Evolutionary conservation across 1,140 invertebrate genomes (phyloP).

Genomic region (Ruditapes philippinarum): DNA sequence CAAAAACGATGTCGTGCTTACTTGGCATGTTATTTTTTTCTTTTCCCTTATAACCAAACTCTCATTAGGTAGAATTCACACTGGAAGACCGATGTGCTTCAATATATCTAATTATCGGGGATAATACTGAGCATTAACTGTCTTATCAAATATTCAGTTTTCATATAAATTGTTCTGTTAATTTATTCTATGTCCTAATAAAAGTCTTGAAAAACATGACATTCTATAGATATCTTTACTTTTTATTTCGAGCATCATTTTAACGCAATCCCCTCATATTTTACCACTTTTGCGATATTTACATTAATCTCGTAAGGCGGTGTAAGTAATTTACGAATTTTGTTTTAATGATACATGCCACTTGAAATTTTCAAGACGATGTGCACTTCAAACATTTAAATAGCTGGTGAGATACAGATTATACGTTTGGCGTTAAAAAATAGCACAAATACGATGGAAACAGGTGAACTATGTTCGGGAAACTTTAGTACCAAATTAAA

Average conservation of each 20-base stretch:
- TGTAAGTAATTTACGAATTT: constrained; percentile 19
- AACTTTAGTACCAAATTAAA: no score
- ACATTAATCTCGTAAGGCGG: background rate
- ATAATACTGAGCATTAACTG: background rate
- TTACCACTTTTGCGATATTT: constrained; percentile 20
- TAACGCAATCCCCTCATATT: background rate
- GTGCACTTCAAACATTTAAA: background rate
- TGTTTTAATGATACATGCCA: constrained; percentile 15
- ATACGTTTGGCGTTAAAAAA: background rate
- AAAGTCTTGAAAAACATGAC: background rate
- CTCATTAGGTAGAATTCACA: background rate
- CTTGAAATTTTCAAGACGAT: constrained; percentile 3
- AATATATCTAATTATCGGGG: background rate
- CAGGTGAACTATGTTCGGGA: no score
- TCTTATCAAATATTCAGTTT: background rate
- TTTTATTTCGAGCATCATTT: background rate
- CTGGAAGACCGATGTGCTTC: background rate
- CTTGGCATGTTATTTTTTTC: no score
- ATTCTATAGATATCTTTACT: background rate
- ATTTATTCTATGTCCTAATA: background rate
- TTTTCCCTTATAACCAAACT: no score
- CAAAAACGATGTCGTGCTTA: no score
- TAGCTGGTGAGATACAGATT: background rate
- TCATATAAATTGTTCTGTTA: background rate
- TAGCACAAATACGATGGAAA: background rate